Conservation (phyloP, 2,888 invertebrate genomes). For the Drosophila sordidula region DNA sequence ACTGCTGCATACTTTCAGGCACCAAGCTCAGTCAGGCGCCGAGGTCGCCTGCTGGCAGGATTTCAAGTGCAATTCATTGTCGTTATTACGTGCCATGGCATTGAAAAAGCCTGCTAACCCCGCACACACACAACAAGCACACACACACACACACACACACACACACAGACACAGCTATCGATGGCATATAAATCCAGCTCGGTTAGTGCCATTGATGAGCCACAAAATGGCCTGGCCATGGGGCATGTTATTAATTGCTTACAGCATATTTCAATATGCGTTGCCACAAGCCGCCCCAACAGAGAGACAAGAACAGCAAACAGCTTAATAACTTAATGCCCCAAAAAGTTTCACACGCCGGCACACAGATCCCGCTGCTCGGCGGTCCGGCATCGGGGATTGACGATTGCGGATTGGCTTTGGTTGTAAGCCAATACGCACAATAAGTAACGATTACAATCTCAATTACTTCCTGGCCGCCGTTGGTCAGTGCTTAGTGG, state of each 20-base stretch:
- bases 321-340: constrained; percentile 78
- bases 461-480: constrained; percentile 73
- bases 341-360: constrained; percentile 63
- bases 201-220: constrained; percentile 53
- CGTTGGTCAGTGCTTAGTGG: constrained; percentile 31
- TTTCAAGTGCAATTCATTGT: constrained; percentile 79
- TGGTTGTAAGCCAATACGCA: constrained; percentile 51
- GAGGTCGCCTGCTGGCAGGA: constrained; percentile 31
- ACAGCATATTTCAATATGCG: constrained; percentile 73
- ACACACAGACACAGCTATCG: constrained; percentile 21
- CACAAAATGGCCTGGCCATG: constrained; percentile 46
- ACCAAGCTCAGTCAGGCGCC: constrained; percentile 9
- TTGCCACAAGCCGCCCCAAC: constrained; percentile 29
- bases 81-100: constrained; percentile 78
- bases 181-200: constrained; percentile 35
- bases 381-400: constrained; percentile 3
- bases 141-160: neutral
- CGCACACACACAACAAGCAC: constrained; percentile 8
- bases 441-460: constrained; percentile 80
- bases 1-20: constrained; percentile 65
- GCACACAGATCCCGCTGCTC: neutral
- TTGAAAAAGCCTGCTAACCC: constrained; percentile 55
- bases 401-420: constrained; percentile 30
- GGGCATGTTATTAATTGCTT: constrained; percentile 74
- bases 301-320: constrained; percentile 29